Conservation (phyloP, 92 coral and sea anemone species). For the Zoanthus sansibaricus region DNA sequence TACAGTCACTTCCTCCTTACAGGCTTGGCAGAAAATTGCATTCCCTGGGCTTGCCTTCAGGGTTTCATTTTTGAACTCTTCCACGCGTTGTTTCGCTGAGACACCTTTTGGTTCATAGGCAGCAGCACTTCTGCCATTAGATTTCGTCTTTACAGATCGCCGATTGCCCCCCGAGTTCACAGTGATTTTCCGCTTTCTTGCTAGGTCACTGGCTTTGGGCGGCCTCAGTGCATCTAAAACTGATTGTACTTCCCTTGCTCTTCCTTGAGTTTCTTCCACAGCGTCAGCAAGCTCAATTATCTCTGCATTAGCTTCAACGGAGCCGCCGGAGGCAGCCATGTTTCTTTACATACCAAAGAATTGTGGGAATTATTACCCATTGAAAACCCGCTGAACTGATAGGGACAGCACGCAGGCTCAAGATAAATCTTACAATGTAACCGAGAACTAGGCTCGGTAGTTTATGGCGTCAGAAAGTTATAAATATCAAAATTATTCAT, state of each 20-base stretch:
- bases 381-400: conserved; percentile 26
- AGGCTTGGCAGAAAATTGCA: conserved; percentile 55
- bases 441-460: conserved; percentile 39
- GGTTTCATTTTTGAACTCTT: conserved; percentile 45
- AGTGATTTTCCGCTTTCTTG: conserved; percentile 61
- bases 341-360: conserved; percentile 19
- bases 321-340: conserved; percentile 38
- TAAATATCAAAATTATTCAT: conserved; percentile 27
- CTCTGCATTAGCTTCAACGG: conserved; percentile 40
- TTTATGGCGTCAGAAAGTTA: conserved; percentile 41
- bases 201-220: conserved; percentile 46
- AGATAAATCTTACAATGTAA: conserved; percentile 31
- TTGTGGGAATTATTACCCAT: conserved; percentile 29
- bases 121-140: conserved; percentile 42
- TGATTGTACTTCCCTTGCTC: conserved; percentile 44
- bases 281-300: conserved; percentile 39
- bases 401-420: conserved; percentile 27
- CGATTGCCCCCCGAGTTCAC: conserved; percentile 60
- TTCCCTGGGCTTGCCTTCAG: conserved; percentile 39
- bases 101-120: conserved; percentile 48
- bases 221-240: conserved; percentile 51
- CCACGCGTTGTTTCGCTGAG: conserved; percentile 35
- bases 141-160: conserved; percentile 49
- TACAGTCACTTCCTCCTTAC: conserved; percentile 44
- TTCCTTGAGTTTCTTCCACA: conserved; percentile 38